These are phyloP conservation scores for Hyles euphorbiae DNA, from an alignment of 1,140 invertebrate genomes.

Conservation along the genomic window DNA sequence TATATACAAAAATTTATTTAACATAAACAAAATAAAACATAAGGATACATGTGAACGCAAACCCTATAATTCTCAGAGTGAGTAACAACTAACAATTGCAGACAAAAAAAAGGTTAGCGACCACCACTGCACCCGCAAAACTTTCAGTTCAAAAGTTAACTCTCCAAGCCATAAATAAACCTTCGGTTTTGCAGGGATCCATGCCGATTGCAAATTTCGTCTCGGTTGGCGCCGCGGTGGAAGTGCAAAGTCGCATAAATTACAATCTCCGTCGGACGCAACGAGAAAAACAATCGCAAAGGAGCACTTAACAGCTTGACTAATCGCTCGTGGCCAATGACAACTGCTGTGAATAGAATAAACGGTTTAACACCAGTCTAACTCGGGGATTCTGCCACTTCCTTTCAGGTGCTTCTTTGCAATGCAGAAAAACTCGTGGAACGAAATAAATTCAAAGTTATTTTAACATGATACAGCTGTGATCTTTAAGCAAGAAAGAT, in stretches of 20 bases:
- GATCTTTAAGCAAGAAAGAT: no score
- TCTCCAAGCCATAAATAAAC: conserved; percentile 68
- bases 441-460: no score
- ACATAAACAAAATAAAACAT: background rate
- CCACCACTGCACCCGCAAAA: conserved; percentile 51
- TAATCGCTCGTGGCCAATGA: conserved; percentile 64
- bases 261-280: conserved; percentile 54
- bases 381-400: no score
- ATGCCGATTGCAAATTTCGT: conserved; percentile 65
- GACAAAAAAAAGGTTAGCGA: conserved; percentile 54
- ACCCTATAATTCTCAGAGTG: conserved; percentile 33
- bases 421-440: no score
- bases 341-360: conserved; percentile 33
- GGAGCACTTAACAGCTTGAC: conserved; percentile 69
- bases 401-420: no score
- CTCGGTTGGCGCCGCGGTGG: conserved; percentile 31
- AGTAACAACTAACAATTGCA: conserved; percentile 30
- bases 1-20: no score
- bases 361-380: no score
- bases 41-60: background rate
- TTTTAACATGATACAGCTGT: no score
- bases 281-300: conserved; percentile 69
- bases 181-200: conserved; percentile 67
- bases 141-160: conserved; percentile 63
- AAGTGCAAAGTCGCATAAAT: conserved; percentile 74